Evolutionary conservation across 2,888 invertebrate genomes (phyloP), one percentile per base, ranked within the genome.

Genomic region (Cabera pusaria): DNA sequence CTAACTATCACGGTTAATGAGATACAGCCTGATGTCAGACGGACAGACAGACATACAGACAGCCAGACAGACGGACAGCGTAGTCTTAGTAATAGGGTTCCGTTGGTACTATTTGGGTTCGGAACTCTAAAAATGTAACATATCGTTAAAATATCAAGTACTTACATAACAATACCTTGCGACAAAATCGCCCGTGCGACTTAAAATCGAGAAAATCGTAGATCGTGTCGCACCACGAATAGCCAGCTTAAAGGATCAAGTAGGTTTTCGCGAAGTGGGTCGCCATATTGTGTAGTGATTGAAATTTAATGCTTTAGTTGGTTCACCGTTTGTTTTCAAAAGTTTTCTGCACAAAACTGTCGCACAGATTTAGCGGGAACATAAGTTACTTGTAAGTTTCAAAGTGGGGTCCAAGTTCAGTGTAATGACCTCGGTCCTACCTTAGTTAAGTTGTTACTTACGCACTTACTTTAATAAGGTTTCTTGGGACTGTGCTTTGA

Each of bases 241-340:
- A 31, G 44, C 25, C 12, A 9, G 43, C 61, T 51, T 54, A 52
- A 55, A 29, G 51, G 45, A 56, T 54, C 48, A 59, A 60, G 52
- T 59, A 48, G 29, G 59, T 53, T 55, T 54, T 42, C 49, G 36
- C 19, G 44, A 70, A 66, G 52, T 65, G 18, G 66, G 67, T 60
- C 66, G 46, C 64, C 65, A 66, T 72, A 60, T 66, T 69, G 66
- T 71, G 56, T 68, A 58, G 63, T 72, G 73, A 74, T 74, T 72
- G 74, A 72, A 74, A 72, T 73, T 74, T 73, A 74, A 74, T 73
- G 62, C 61, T 48, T 31, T 43, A 57, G 58, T 66, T 43, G 57
- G 58, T 66, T 66, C 51, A 38, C 59, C 59, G 64, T 67, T 66
- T 65, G 64, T 71, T 71, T 64, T 54, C 54, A 47, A 55, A 46